Conservation (phyloP, 2,113 vertebrate genomes). For the Scatophagus argus region DNA sequence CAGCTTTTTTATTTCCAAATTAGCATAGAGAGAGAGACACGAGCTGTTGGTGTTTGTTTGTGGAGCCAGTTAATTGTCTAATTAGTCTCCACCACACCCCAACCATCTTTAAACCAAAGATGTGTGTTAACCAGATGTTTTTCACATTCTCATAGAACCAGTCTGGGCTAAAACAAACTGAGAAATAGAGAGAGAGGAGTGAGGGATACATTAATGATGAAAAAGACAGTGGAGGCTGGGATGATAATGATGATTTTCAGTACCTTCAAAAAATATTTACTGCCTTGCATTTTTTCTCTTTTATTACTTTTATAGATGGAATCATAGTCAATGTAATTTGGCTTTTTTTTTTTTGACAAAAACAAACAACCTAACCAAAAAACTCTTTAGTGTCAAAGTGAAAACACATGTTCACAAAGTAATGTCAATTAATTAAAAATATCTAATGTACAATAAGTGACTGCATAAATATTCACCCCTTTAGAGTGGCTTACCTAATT, state of each 20-base stretch:
- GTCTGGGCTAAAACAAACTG: neutral
- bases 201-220: slow-evolving; percentile 1
- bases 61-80: slow-evolving; percentile 69
- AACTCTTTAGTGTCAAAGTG: no score
- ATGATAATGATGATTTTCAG: slow-evolving; percentile 11
- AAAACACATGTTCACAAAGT: no score
- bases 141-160: neutral
- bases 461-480: no score
- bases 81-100: slow-evolving; percentile 56
- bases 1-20: slow-evolving; percentile 27
- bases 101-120: slow-evolving; percentile 31
- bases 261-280: no score
- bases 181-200: neutral
- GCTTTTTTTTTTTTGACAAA: no score
- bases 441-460: no score
- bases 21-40: slow-evolving; percentile 29
- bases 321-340: no score
- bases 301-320: no score
- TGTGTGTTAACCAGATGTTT: slow-evolving; percentile 72
- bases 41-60: slow-evolving; percentile 64
- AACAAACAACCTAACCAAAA: no score
- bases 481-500: no score
- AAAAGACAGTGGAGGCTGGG: neutral
- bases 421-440: no score
- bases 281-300: no score